Conservation (phyloP, 2,888 invertebrate genomes). For the Clostera curtula region DNA sequence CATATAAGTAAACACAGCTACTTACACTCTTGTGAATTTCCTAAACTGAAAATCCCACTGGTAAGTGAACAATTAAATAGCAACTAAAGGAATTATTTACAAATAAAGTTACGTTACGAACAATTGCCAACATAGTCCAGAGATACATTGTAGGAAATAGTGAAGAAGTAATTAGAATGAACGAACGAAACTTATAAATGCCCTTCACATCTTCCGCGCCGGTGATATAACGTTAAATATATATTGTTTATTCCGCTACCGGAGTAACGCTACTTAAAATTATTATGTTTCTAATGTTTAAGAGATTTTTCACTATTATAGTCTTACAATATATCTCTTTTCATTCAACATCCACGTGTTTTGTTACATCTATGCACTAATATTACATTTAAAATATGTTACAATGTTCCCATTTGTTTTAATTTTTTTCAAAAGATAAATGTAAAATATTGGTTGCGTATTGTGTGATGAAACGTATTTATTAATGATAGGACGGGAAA, state of each 20-base stretch:
- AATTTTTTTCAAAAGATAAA: conserved; percentile 39
- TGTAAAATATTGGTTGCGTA: conserved; percentile 40
- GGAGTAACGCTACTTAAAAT: conserved; percentile 58
- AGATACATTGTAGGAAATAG: conserved; percentile 54
- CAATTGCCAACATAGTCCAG: conserved; percentile 39
- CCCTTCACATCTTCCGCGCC: conserved; percentile 50
- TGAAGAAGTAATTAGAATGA: conserved; percentile 46
- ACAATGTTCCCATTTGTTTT: conserved; percentile 74
- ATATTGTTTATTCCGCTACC: conserved; percentile 41
- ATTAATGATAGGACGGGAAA: conserved; percentile 10
- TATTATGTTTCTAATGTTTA: conserved; percentile 63
- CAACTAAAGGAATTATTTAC: conserved; percentile 14
- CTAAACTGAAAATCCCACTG: conserved; percentile 37
- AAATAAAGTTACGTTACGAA: conserved; percentile 23
- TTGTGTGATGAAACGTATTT: conserved; percentile 20
- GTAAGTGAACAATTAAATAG: conserved; percentile 38
- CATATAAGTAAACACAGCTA: too few species aligned
- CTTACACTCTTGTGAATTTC: not conserved
- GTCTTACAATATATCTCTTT: conserved; percentile 64
- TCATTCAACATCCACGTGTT: conserved; percentile 45
- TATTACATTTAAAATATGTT: conserved; percentile 72
- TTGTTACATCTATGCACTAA: conserved; percentile 67
- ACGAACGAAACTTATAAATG: conserved; percentile 64
- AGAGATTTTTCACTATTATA: conserved; percentile 57
- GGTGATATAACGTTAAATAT: conserved; percentile 60